These are phyloP conservation scores for Anguilla marmorata DNA, from an alignment of 2,797 vertebrate species.

Conservation along the genomic window DNA sequence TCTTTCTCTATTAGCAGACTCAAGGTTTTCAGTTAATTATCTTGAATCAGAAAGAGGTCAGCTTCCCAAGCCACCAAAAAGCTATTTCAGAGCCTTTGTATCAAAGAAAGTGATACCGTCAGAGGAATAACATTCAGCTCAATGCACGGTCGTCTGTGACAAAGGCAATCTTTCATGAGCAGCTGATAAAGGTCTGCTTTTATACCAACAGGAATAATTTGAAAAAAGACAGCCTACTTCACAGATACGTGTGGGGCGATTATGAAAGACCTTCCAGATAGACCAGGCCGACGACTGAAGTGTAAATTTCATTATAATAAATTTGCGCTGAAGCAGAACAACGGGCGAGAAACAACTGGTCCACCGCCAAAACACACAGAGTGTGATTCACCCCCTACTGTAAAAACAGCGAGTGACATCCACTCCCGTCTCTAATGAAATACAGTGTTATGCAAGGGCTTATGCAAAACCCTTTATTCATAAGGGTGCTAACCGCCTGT, in stretches of 20 bases:
- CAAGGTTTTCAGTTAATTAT: neutral
- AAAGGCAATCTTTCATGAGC: neutral
- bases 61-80: neutral
- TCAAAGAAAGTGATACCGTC: neutral
- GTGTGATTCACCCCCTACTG: neutral
- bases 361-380: neutral
- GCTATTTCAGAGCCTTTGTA: neutral
- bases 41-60: neutral
- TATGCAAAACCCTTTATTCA: neutral
- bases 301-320: neutral
- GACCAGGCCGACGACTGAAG: neutral
- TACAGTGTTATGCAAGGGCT: neutral
- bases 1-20: neutral
- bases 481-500: neutral
- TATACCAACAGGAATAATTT: neutral
- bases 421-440: neutral
- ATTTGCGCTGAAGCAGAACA: neutral
- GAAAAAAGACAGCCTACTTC: neutral
- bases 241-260: neutral
- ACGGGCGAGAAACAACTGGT: neutral
- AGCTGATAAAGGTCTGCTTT: neutral
- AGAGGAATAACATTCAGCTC: neutral
- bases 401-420: neutral
- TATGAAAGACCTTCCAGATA: neutral
- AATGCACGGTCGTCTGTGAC: neutral